These are phyloP conservation scores for Dipodomys merriami DNA, from an alignment of 2,113 vertebrate species.

Conservation along the genomic window DNA sequence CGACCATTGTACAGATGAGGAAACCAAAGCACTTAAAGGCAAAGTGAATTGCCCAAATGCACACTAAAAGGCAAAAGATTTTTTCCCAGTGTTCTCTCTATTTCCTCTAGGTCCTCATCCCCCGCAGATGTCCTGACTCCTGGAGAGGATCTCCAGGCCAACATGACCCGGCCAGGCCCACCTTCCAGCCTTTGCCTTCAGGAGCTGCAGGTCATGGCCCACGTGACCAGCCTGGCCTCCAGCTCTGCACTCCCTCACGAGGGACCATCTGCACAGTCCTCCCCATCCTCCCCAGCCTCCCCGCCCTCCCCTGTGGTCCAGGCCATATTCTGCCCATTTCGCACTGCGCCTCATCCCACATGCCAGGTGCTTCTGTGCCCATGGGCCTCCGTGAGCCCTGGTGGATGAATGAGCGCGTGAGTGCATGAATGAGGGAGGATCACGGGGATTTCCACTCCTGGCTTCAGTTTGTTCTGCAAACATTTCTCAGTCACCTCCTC, in stretches of 20 bases:
- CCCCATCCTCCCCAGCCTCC: background rate
- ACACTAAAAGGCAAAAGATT: background rate
- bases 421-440: conserved; percentile 20
- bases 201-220: background rate
- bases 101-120: background rate
- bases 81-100: background rate
- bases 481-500: conserved; percentile 56
- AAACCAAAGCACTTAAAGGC: background rate
- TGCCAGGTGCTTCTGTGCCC: background rate
- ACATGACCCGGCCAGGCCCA: background rate
- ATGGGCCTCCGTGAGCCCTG: background rate
- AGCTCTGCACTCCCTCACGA: background rate
- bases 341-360: background rate
- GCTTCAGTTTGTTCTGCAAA: conserved; percentile 51
- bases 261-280: background rate
- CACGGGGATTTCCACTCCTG: background rate
- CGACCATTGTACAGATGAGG: background rate
- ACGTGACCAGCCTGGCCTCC: background rate
- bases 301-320: background rate
- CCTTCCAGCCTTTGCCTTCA: background rate
- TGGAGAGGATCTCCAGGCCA: background rate
- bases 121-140: background rate
- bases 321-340: background rate
- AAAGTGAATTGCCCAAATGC: background rate
- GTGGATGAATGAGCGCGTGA: background rate